Base-by-base conservation (phyloP, 2,113 vertebrate genomes). In the Neomonachus schauinslandi region DNA sequence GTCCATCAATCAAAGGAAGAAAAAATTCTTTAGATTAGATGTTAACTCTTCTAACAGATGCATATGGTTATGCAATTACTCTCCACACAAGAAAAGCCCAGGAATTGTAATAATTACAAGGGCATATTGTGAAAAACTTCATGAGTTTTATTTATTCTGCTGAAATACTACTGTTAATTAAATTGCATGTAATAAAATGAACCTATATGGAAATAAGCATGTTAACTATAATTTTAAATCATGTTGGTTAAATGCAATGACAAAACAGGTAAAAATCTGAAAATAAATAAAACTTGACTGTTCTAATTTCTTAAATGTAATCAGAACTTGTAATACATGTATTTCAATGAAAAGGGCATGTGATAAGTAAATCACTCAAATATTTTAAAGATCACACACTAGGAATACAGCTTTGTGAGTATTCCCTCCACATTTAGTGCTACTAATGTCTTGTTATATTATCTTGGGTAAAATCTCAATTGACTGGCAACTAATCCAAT, bases 1-100 rank as follows among this genome's bases (percentile, higher is more conserved):
- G 98, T 97, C 97, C 98, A 97, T 99, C 98, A 98, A 63, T 98
- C 98, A 98, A 87, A 74, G 82, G 92, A 97, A 89, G 81, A 61
- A 98, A 98, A 98, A 87, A 71, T 33, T 71, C 91, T 97, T 97
- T 81, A n/a, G 93, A 98, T 98, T 98, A 98, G 94, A 98, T 97
- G 81, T 97, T 97, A 98, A 97, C 95, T 97, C 94, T 97, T 98
- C 97, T 90, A 97, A 83, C 88, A 93, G 18, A 95, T 86, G 22
- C 4, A 26, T 72, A 22, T 53, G 11, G 19, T 36, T 90, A 95
- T 89, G 16, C 69, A 98, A 83, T 15, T 36, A 72, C 72, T 94
- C n/a, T 81, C 67, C 24, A 82, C 19, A 16, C 0, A 85, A 95
- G 59, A 90, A 84, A 80, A 95, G 6, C 9, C 59, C 24, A 76